phyloP scores from a whole-genome alignment of 2,797 vertebrate genomes.

The Apodemus agrarius region DNA sequence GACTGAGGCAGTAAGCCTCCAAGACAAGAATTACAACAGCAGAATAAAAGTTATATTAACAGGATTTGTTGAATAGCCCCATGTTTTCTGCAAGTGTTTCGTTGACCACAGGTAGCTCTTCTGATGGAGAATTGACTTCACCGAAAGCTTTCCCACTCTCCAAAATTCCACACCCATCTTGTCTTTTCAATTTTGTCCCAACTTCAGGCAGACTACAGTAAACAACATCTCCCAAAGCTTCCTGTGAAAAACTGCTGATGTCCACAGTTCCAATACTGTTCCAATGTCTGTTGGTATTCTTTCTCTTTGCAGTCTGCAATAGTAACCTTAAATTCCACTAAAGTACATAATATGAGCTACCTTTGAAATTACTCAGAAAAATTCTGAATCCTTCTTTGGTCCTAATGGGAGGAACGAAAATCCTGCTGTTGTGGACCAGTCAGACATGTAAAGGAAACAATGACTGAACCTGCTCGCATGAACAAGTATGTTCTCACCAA shows the following conservation, averaged over 20 bases:
- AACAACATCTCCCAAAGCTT: neutral
- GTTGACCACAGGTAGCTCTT: neutral
- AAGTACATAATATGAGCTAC: neutral
- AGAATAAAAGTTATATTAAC: neutral
- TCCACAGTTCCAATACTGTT: neutral
- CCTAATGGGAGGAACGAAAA: neutral
- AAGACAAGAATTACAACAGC: neutral
- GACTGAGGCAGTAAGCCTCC: neutral
- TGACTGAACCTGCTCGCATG: neutral
- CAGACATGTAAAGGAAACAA: neutral
- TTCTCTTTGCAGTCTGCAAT: neutral
- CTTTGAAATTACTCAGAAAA: neutral
- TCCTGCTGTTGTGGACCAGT: neutral
- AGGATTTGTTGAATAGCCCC: neutral
- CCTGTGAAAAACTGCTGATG: neutral
- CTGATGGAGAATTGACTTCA: neutral
- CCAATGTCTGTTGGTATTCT: neutral
- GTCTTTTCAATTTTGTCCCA: neutral
- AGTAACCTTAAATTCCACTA: neutral
- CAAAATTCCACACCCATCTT: neutral
- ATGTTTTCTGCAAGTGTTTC: neutral
- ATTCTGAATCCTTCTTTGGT: neutral
- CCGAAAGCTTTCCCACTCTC: neutral
- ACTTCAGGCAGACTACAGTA: neutral
- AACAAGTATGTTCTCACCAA: neutral